Base-by-base conservation (phyloP, 2,113 vertebrate genomes). In the Oceanites oceanicus region DNA sequence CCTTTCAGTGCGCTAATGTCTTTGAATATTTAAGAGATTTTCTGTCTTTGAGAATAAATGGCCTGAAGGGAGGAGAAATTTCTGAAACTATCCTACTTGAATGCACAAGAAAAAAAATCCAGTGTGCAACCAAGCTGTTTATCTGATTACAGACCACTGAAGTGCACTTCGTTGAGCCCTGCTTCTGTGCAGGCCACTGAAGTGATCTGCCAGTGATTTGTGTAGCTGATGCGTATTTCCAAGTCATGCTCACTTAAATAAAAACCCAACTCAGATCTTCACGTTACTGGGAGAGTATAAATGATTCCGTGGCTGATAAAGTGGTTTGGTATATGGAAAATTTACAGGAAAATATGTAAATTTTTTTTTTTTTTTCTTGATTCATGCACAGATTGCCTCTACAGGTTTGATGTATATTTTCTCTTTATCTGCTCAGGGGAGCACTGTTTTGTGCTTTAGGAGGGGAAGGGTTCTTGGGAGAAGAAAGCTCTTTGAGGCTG, bases 1-100 rank as follows among this genome's bases (percentile, higher is more conserved):
- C 32, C 63, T 90, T 94, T 86, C 50, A 74, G 73, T 59, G 14
- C 18, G 40, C 72, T 81, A 74, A 66, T 62, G 8, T 52, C 38
- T 91, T 91, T 55, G 82, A 94, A 78, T 88, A 92, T 91, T 95
- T 95, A 86, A 30, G 72, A 78, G 55, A 30, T 70, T 89, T 84
- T 76, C 50, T 66, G 0, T 84, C 66, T 88, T 80, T 36, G 68
- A 86, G 68, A 88, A n/a, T 80, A 89, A 96, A 83, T 0, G 5
- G 56, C 89, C 92, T 77, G 89, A 89, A 95, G 89, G 83, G 76
- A 84, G 23, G 55, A 83, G n/a, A 45, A 70, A 36, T 94, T 92
- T 94, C 18, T 73, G 59, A 73, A 88, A 68, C 63, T 68, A 25
- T 62, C n/a, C 22, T 62, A 19, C 44, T 77, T 76, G 30, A 78